Conservation (phyloP, 2,797 vertebrate species). For the Eremophila alpestris region DNA sequence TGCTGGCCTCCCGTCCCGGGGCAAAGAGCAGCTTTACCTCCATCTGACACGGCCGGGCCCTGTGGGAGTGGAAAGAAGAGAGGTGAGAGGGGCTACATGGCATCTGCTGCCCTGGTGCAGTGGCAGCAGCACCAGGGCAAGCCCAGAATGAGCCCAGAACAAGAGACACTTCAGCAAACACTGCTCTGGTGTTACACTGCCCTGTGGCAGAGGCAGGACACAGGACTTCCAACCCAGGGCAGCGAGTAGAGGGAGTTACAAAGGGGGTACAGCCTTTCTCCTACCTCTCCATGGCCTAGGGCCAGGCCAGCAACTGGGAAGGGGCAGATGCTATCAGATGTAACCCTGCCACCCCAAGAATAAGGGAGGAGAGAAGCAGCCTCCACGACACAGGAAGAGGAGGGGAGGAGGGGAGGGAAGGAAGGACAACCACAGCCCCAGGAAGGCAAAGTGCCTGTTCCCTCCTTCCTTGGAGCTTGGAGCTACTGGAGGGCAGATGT, state of each 20-base stretch:
- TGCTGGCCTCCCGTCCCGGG: not conserved
- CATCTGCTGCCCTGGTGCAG: not conserved
- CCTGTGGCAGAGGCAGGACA: not conserved
- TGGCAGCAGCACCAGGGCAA: not conserved
- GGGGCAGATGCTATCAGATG: not conserved
- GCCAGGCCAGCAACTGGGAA: not conserved
- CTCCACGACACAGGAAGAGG: conserved; percentile 26
- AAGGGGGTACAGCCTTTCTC: not conserved
- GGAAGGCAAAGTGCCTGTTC: not conserved
- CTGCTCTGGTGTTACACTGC: not conserved
- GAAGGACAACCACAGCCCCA: conserved; percentile 57
- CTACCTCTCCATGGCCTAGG: not conserved
- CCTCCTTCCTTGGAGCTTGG: not conserved
- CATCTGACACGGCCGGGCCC: conserved; percentile 93
- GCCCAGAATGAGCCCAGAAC: not conserved
- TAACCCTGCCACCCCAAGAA: not conserved
- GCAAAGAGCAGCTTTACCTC: conserved; percentile 84
- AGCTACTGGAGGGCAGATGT: not conserved
- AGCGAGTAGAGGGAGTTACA: accelerated
- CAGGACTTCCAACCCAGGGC: not conserved
- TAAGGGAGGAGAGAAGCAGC: conserved; percentile 24
- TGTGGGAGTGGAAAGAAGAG: conserved; percentile 68
- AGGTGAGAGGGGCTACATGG: not conserved
- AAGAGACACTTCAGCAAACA: not conserved
- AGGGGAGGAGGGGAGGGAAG: conserved; percentile 27